Base-by-base conservation (phyloP, 1,140 invertebrate species). In the Drosophila novamexicana region DNA sequence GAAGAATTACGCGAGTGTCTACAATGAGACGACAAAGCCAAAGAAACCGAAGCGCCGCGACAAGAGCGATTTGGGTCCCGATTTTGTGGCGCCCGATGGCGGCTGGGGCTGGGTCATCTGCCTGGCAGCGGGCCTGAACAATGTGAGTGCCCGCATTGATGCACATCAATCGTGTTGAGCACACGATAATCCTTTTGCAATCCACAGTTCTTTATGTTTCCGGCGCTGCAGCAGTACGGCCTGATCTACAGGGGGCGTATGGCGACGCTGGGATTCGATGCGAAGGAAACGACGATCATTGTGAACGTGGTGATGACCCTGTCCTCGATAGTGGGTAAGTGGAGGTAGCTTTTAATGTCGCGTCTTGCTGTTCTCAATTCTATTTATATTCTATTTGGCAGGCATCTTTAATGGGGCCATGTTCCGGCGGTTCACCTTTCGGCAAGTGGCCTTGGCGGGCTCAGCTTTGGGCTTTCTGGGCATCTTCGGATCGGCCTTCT, bases 201-300 rank as follows among this genome's bases (percentile, higher is more conserved):
- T 75, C 93, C 93, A 18, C 92, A 96, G 95, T 92, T 95, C 47
- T 94, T 94, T 69, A 91, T 94, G 34, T 93, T 95, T 44, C 94
- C 94, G 7, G 91, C 95, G 22, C 83, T 95, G 12, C 95, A 95
- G 85, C 95, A 95, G 57, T 95, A 95, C 65, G 95, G 95, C 0
- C 88, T 95, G 22, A 92, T 96, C 34, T 96, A 95, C 79, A 93
- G 94, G 22, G 93, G 93, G 53, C 94, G 93, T 75, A 94, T 95
- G 75, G 39, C 88, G 1, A 65, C 93, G 5, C 77, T 95, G 14
- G 94, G 93, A 14, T 94, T 96, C 58, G 93, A 92, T 76, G 93
- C 93, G 53, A 94, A 95, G 22, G 91, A 95, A 88, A 95, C 93
- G 6, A 94, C 95, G 1, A 95, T 94, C 1, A 94, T 96, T 78